Evolutionary conservation across 2,113 vertebrate genomes (phyloP), one percentile per base, ranked within the genome.

Genomic region (Pelecanoides urinatrix): DNA sequence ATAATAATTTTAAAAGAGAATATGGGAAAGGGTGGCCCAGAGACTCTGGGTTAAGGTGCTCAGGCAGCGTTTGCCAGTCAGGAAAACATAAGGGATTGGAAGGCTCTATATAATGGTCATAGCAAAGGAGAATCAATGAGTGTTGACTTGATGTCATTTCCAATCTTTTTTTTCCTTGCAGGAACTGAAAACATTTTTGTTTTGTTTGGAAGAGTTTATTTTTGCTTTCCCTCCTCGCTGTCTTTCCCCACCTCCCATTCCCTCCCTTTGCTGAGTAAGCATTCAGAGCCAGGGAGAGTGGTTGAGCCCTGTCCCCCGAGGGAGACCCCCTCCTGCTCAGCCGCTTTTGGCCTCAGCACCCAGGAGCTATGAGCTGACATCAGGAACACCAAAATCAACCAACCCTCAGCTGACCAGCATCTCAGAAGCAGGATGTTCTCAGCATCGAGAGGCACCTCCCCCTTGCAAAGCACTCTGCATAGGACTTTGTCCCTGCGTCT

Each of bases 131-230:
- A 92, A 91, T 87, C 68, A 95, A 91, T 88, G 88, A 92, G 30
- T 77, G 91, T 76, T 96, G 95, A 96, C 92, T 86, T 75, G 30
- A 91, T 96, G 94, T 94, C 86, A 82, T 96, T 97, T 95, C 77
- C 86, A 96, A 95, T 96, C 52, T 91, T 89, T 92, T 30, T 86
- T 86, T 63, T 59, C 44, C 72, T 95, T 85, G 66, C 66, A 89
- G 78, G n/a, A 63, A 19, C 50, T 25, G 70, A 89, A 94, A 94
- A 97, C 47, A 86, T 94, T 92, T 96, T 91, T 71, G 36, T 85
- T 90, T 65, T 14, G 27, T 62, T 81, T 74, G 10, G 34, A 82
- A 71, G 26, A 30, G 16, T 86, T 94, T 88, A 55, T 92, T 85
- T 95, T 85, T 83, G 5, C 47, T 66, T 88, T 90, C 38, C 3